These are phyloP conservation scores for Aphidius colemani DNA, from an alignment of 2,888 invertebrate genomes.

Conservation along the genomic window DNA sequence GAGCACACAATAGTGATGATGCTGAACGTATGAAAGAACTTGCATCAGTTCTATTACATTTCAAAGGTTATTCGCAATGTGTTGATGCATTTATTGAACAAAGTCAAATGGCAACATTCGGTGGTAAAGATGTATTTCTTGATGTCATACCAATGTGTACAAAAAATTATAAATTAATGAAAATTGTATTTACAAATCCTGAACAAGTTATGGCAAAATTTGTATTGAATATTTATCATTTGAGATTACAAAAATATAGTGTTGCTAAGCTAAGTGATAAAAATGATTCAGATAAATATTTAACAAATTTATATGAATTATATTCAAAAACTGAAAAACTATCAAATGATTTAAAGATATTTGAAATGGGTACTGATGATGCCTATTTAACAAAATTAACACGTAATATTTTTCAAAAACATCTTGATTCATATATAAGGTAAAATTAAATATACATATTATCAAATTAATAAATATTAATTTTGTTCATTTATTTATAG, in stretches of 20 bases:
- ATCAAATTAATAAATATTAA: background rate
- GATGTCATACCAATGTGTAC: conserved; percentile 89
- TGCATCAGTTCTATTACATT: conserved; percentile 89
- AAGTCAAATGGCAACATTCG: conserved; percentile 87
- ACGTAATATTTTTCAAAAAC: conserved; percentile 79
- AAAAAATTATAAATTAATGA: conserved; percentile 81
- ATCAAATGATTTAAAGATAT: conserved; percentile 72
- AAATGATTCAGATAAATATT: conserved; percentile 84
- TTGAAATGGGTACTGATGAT: conserved; percentile 80
- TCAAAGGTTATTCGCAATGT: conserved; percentile 95
- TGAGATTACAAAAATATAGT: conserved; percentile 86
- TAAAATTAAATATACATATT: conserved; percentile 50
- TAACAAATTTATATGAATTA: conserved; percentile 85
- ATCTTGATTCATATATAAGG: conserved; percentile 78
- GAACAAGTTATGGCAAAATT: conserved; percentile 98
- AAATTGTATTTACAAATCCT: conserved; percentile 91
- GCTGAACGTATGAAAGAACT: conserved; percentile 89
- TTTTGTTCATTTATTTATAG: conserved; percentile 50
- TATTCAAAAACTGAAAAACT: conserved; percentile 84
- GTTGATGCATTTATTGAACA: conserved; percentile 97
- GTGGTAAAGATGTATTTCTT: conserved; percentile 87
- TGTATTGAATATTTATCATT: conserved; percentile 91
- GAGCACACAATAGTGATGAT: conserved; percentile 85
- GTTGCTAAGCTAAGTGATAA: conserved; percentile 80
- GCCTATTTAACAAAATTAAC: conserved; percentile 78